Evolutionary conservation across 1,140 invertebrate species (phyloP).

Genomic region (Dolichoris vasculosae): DNA sequence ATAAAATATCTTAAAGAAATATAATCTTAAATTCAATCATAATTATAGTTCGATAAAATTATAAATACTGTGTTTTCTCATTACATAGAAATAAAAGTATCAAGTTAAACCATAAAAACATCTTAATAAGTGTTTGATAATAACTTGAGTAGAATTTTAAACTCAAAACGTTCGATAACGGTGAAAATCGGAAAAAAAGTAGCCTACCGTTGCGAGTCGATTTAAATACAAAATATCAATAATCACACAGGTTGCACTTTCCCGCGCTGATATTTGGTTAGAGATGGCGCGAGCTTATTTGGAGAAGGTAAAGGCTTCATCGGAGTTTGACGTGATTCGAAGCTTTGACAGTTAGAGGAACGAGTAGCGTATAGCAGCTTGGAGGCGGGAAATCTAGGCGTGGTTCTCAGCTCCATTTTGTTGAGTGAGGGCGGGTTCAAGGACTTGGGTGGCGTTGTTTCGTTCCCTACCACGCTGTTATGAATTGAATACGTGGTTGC

Average conservation of each 20-base stretch:
- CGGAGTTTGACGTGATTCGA: not conserved
- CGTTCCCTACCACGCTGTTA: not conserved
- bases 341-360: not conserved
- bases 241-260: not conserved
- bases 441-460: not conserved
- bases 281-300: not conserved
- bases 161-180: not conserved
- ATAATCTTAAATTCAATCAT: too few relatives aligned
- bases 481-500: not conserved
- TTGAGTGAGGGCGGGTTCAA: conserved; percentile 7
- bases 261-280: not conserved
- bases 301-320: not conserved
- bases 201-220: not conserved
- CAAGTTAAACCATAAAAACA: too few relatives aligned
- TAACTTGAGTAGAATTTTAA: too few relatives aligned
- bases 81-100: too few relatives aligned
- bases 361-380: not conserved
- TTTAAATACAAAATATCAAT: not conserved
- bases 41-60: too few relatives aligned
- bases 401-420: conserved; percentile 37
- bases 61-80: too few relatives aligned
- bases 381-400: conserved; percentile 9
- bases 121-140: too few relatives aligned
- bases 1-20: too few relatives aligned
- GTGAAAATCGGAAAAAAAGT: not conserved